Evolutionary conservation across 2,113 vertebrate genomes (phyloP).

Genomic region (Elephantulus edwardii): DNA sequence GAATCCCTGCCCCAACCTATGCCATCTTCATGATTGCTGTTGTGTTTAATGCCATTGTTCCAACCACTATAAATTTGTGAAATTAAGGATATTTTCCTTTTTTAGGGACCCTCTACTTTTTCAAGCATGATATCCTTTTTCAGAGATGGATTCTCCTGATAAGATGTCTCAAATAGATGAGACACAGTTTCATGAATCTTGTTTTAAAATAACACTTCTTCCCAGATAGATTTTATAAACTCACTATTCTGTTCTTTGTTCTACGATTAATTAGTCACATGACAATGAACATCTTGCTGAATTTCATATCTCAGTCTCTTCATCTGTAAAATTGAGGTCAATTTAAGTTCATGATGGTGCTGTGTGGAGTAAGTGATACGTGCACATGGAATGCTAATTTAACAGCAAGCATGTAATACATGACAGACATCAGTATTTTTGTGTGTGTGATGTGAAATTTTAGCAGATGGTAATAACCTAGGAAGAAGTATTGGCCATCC

Average conservation of each 20-base stretch:
- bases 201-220: too few relatives aligned
- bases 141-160: too few relatives aligned
- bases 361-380: neutral
- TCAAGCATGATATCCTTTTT: too few relatives aligned
- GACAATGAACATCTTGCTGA: neutral
- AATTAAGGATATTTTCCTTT: too few relatives aligned
- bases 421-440: neutral
- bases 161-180: too few relatives aligned
- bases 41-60: too few relatives aligned
- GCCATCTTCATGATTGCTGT: too few relatives aligned
- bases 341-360: neutral
- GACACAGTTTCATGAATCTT: too few relatives aligned
- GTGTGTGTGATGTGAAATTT: neutral
- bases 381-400: neutral
- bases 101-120: too few relatives aligned
- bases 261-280: neutral
- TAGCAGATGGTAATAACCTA: neutral
- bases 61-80: too few relatives aligned
- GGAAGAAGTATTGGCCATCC: neutral
- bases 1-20: too few relatives aligned
- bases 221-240: too few relatives aligned
- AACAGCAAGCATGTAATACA: neutral
- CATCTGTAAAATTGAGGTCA: neutral
- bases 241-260: neutral
- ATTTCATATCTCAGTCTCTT: neutral